Base-by-base conservation (phyloP, 2,888 invertebrate genomes). In the Plebejus argus region DNA sequence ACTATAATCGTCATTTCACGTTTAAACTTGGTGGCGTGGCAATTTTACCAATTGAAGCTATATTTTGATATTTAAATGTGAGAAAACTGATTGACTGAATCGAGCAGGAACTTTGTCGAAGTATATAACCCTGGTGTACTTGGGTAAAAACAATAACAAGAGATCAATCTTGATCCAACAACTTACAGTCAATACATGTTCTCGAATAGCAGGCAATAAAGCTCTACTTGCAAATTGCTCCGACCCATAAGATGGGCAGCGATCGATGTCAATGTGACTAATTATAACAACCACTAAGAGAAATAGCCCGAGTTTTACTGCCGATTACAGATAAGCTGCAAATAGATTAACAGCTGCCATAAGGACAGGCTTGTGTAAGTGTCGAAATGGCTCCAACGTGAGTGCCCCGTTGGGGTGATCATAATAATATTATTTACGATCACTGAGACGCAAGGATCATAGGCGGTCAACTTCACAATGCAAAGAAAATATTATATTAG, bases 261-360 rank as follows among this genome's bases (percentile, higher is more conserved):
- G 81, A 80, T 82, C 79, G 78, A 81, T 81, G 84, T 84, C 83
- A 84, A 82, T 82, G 79, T 85, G 85, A 85, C 79, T 80, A 83
- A 85, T 85, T 80, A 80, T 80, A 80, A 81, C 82, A 81, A 79
- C 82, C 82, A 77, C 78, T 78, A 78, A 82, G 84, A 85, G 84
- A 84, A 83, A 85, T 84, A 82, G 80, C 81, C 79, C 78, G 77
- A 79, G 82, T 79, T 78, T 76, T 78, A 81, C 80, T 79, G 78
- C 80, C 82, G 84, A 84, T 85, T 79, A 76, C 76, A 83, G 84
- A 84, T 83, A 84, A 83, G 80, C 77, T 70, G 76, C 74, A 75
- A 78, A 79, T 79, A 80, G 70, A 81, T 79, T 81, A 79, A 80
- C 80, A 80, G 49, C 39, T 75, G 70, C 39, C 39, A 58, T 39